A percentile compares a stretch with the other conserved stretches of the same genome.
Conservation (phyloP, 2,888 invertebrate genomes). For the Melikaiella ostensackeni region DNA sequence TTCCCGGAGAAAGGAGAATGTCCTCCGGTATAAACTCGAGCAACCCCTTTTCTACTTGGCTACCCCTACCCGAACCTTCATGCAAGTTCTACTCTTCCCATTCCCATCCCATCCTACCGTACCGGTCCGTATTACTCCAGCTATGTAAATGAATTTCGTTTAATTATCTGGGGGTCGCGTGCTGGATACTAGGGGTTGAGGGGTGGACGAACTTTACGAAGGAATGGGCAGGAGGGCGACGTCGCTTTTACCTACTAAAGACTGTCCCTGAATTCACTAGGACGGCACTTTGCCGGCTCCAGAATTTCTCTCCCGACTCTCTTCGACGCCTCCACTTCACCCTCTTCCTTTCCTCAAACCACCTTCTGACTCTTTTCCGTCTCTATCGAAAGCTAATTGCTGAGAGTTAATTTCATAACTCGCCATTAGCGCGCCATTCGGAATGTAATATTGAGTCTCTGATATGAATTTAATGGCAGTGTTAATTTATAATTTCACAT, state of each 20-base stretch:
- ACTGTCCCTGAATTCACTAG: constrained; percentile 64
- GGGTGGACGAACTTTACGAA: constrained; percentile 2
- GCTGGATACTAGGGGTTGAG: constrained; percentile 40
- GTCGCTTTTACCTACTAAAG: constrained; percentile 61
- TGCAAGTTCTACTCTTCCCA: constrained; percentile 19
- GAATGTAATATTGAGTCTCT: constrained; percentile 5
- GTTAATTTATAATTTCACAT: neutral
- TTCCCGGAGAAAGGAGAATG: constrained; percentile 33
- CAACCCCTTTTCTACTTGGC: constrained; percentile 33
- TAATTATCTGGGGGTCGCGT: constrained; percentile 70
- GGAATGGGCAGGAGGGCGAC: constrained; percentile 46
- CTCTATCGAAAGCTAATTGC: constrained; percentile 47
- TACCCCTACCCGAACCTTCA: neutral
- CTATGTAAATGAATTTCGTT: constrained; percentile 77
- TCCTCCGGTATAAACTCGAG: constrained; percentile 28
- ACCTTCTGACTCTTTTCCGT: constrained; percentile 3
- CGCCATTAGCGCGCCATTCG: constrained; percentile 25
- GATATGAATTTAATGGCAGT: neutral
- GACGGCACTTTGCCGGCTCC: constrained; percentile 62
- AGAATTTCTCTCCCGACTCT: constrained; percentile 52
- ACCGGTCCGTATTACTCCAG: constrained; percentile 70
- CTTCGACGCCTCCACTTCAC: constrained; percentile 11
- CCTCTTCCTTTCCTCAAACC: constrained; percentile 10
- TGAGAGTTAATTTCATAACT: constrained; percentile 50
- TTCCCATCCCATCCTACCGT: constrained; percentile 9